Conservation (phyloP, 2,888 invertebrate species). For the Philhelius pedissequus region DNA sequence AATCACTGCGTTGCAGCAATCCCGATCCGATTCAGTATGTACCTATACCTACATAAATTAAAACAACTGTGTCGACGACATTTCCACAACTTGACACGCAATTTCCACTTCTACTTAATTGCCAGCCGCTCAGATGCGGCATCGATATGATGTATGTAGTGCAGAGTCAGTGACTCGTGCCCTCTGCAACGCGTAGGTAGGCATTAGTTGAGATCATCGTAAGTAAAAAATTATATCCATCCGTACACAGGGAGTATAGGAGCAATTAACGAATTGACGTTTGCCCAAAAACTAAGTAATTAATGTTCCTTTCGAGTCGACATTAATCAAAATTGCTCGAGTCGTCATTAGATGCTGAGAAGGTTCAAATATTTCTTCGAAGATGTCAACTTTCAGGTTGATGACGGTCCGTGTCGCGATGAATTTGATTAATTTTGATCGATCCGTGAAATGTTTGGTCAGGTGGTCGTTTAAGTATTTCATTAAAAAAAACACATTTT, state of each 20-base stretch:
- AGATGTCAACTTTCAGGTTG: conserved; percentile 29
- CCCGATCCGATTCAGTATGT: conserved; percentile 26
- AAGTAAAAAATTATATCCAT: conserved; percentile 1
- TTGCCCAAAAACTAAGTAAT: conserved; percentile 47
- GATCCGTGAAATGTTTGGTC: conserved; percentile 58
- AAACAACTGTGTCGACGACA: conserved; percentile 62
- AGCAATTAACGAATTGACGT: conserved; percentile 59
- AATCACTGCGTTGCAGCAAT: conserved; percentile 59
- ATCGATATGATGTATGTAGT: neutral
- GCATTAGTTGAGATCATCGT: neutral
- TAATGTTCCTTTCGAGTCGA: conserved; percentile 46
- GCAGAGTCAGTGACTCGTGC: neutral
- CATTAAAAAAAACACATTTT: neutral
- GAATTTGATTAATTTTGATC: conserved; percentile 53
- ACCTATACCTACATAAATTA: conserved; percentile 43
- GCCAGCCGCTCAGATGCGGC: conserved; percentile 1
- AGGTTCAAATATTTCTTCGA: conserved; percentile 9
- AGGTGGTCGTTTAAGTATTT: conserved; percentile 34
- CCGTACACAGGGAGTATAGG: neutral
- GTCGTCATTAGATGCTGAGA: conserved; percentile 32
- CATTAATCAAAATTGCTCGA: conserved; percentile 60
- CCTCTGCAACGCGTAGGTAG: conserved; percentile 4
- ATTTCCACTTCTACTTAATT: conserved; percentile 55
- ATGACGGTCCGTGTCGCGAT: neutral
- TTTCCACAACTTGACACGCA: conserved; percentile 58